Evolutionary conservation across 2,113 vertebrate genomes (phyloP).

Genomic region (Triplophysa tibetana): DNA sequence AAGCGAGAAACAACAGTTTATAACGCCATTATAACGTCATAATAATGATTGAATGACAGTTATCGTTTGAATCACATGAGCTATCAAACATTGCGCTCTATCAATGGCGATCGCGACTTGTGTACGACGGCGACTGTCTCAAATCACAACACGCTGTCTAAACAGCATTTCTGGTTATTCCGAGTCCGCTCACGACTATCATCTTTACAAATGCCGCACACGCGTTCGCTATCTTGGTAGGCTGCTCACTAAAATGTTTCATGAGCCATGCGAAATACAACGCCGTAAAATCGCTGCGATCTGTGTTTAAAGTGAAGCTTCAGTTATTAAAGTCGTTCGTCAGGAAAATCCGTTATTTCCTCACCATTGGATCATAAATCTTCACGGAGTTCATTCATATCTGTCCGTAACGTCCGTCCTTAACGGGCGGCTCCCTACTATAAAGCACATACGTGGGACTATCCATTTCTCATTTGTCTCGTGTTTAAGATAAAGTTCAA

Average conservation of each 20-base stretch:
- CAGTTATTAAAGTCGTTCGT: background rate
- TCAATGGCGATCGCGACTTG: background rate
- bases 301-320: background rate
- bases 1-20: background rate
- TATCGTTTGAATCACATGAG: slow-evolving; percentile 15
- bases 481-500: slow-evolving; percentile 38
- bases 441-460: background rate
- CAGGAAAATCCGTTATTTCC: background rate
- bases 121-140: background rate
- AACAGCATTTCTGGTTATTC: background rate
- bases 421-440: slow-evolving; percentile 33
- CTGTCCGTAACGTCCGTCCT: background rate
- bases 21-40: slow-evolving; percentile 4
- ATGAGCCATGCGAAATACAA: background rate
- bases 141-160: background rate
- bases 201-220: background rate
- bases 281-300: background rate
- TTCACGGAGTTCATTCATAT: slow-evolving; percentile 21
- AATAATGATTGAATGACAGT: background rate
- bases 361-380: background rate
- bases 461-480: background rate
- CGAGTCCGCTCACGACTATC: background rate
- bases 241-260: background rate
- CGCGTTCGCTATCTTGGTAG: background rate
- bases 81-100: background rate